Base-by-base conservation (phyloP, 2,888 invertebrate genomes). In the Callyntrura guangdongensis region DNA sequence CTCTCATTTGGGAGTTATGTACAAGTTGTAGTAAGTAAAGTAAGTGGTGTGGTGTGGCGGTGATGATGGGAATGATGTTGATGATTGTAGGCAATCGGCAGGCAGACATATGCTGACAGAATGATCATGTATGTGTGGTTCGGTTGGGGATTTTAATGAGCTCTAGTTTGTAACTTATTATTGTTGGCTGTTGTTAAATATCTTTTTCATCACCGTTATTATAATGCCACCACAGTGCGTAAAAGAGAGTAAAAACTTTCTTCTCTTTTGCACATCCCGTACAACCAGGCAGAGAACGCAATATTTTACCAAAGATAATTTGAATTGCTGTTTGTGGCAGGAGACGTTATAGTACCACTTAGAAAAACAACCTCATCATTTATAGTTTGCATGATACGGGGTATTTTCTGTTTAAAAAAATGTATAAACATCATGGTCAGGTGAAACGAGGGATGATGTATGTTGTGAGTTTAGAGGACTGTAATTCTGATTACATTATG, bases 61-160 rank as follows among this genome's bases (percentile, higher is more conserved):
- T 72, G 67, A 36, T 36, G 72, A 47, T 82, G 22, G 25, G n/a
- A 12, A 59, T 79, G 53, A 82, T 82, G 59, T 22, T 27, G 20
- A 59, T 59, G 59, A 36, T 11, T 20, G 59, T 36, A 81, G 36
- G 81, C 81, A 81, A 56, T 81, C 56, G 5, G 59, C 56, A 81
- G 59, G 81, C 81, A 81, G 59, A 81, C 79, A 79, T 25, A 59
- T 36, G 36, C 86, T 86, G 86, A 86, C 86, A 86, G 49, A 59
- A 61, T n/a, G n/a, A n/a, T 64, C 86, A 74, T 86, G 74, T 86
- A 25, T 27, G 86, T 86, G 86, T 53, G 74, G 86, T 86, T 74
- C 47, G 17, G 25, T 67, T 47, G 61, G 61, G 61, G n/a, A 67
- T 83, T 86, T 86, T 86, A 86, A 86, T 86, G 86, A 86, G 86